Evolutionary conservation across 2,888 invertebrate genomes (phyloP).

Genomic region (Apamea crenata): DNA sequence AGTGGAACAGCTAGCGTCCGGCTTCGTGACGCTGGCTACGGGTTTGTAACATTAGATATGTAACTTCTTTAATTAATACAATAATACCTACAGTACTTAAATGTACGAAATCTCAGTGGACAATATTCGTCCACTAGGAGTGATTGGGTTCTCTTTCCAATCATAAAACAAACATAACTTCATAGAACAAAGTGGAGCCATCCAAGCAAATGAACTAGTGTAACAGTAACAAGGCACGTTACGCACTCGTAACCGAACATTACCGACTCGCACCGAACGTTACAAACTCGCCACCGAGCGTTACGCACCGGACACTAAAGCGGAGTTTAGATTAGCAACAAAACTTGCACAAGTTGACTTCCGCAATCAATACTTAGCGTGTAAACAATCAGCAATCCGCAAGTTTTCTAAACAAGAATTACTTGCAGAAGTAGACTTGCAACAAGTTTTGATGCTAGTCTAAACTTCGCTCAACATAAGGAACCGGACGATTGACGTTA

Average conservation of each 20-base stretch:
- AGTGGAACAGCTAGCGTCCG: conserved; percentile 43
- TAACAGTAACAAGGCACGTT: conserved; percentile 56
- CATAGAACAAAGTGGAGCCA: conserved; percentile 32
- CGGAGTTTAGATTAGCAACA: neutral
- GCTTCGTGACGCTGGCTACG: conserved; percentile 31
- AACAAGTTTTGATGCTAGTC: neutral
- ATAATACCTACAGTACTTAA: conserved; percentile 49
- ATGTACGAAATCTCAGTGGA: conserved; percentile 45
- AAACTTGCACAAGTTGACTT: neutral
- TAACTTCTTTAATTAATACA: conserved; percentile 41
- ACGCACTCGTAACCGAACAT: conserved; percentile 46
- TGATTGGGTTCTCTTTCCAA: conserved; percentile 10
- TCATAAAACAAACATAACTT: conserved; percentile 29
- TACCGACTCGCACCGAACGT: conserved; percentile 42
- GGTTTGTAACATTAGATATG: conserved; percentile 57
- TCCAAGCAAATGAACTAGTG: conserved; percentile 39
- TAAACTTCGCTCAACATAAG: conserved; percentile 19
- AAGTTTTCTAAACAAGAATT: neutral
- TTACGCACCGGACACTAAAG: conserved; percentile 35
- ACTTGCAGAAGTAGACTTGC: neutral
- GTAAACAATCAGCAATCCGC: neutral
- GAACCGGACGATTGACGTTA: conserved; percentile 67
- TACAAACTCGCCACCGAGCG: conserved; percentile 40
- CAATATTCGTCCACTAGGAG: conserved; percentile 37
- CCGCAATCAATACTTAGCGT: neutral